Evolutionary conservation across 2,113 vertebrate species (phyloP).

Genomic region (Cyprinodon brontotheroides): DNA sequence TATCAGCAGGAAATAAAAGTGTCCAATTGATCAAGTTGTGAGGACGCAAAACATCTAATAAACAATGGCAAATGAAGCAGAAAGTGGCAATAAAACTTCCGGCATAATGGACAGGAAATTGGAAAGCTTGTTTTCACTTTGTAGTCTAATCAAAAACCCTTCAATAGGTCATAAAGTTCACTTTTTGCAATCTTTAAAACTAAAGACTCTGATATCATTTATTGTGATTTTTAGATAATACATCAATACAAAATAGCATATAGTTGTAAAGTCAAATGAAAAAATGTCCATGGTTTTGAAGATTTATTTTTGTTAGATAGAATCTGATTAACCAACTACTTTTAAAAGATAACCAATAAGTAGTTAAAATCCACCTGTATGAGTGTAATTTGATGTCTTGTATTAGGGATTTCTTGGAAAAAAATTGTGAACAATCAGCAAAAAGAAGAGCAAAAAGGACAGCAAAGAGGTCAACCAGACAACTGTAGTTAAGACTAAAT

Average conservation of each 20-base stretch:
- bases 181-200: background rate
- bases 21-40: conserved; percentile 44
- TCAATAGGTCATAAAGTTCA: background rate
- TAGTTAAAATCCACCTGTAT: no score
- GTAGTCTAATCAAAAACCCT: background rate
- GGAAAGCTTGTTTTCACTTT: background rate
- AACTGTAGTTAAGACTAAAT: no score
- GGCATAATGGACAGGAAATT: conserved; percentile 17
- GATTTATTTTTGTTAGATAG: background rate
- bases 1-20: conserved; percentile 30
- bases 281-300: background rate
- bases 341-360: no score
- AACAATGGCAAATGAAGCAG: conserved; percentile 18
- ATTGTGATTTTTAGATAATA: background rate
- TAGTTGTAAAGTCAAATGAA: background rate
- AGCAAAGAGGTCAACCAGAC: no score
- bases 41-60: conserved; percentile 18
- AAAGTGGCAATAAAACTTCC: conserved; percentile 20
- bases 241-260: background rate
- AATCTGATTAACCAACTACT: background rate
- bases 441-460: no score
- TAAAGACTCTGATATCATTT: background rate
- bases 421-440: no score
- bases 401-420: no score
- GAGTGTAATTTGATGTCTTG: no score